These are phyloP conservation scores for Oenanthe melanoleuca DNA, from an alignment of 2,113 vertebrate genomes.

Conservation along the genomic window DNA sequence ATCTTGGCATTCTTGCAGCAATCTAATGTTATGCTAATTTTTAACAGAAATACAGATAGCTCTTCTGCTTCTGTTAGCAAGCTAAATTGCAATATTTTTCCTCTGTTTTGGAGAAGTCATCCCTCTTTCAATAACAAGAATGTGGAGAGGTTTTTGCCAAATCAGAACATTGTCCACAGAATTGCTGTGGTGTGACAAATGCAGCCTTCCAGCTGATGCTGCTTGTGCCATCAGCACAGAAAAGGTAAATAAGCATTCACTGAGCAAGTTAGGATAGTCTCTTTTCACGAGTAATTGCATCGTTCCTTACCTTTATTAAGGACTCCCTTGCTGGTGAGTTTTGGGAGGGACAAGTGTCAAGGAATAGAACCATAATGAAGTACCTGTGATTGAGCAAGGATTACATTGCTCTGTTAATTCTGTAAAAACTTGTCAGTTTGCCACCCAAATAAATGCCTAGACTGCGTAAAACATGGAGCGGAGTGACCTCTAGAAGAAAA, in stretches of 20 bases:
- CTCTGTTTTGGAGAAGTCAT: not conserved
- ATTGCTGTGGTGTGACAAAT: constrained; percentile 52
- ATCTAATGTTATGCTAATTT: not conserved
- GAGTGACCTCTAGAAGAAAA: constrained; percentile 81
- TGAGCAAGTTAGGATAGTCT: constrained; percentile 62
- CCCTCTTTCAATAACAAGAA: not conserved
- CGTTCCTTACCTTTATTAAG: constrained; percentile 68
- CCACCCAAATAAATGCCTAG: constrained; percentile 84
- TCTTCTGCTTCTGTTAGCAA: not conserved
- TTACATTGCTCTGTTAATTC: constrained; percentile 71
- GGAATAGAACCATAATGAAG: constrained; percentile 76
- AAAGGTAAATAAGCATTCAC: constrained; percentile 78
- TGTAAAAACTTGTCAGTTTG: constrained; percentile 79
- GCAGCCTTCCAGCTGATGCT: constrained; percentile 55
- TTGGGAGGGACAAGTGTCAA: constrained; percentile 75
- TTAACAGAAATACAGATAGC: not conserved
- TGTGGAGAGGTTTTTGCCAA: not conserved
- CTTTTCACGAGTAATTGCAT: constrained; percentile 71
- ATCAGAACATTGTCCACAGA: constrained; percentile 2
- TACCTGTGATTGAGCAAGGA: constrained; percentile 70
- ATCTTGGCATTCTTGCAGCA: not conserved
- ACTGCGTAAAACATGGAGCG: constrained; percentile 77
- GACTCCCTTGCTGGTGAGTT: constrained; percentile 59
- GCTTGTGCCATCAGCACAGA: constrained; percentile 74
- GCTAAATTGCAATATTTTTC: not conserved